Evolutionary conservation across 2,113 vertebrate species (phyloP).

Genomic region (Mustelus asterias): DNA sequence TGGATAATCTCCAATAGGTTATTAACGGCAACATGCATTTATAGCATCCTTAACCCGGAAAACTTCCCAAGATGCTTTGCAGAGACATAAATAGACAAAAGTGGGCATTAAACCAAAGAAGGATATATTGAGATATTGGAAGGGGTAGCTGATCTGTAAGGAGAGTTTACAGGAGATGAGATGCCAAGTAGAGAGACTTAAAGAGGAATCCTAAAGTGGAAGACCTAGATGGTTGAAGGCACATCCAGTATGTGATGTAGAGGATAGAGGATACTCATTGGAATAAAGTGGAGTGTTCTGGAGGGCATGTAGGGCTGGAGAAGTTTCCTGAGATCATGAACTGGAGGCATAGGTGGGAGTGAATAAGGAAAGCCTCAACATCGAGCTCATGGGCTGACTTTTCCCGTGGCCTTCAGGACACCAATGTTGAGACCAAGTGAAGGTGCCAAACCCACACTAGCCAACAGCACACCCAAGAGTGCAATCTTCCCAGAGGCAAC

Average conservation of each 20-base stretch:
- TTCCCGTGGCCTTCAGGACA: too few species aligned
- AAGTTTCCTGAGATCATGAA: not conserved
- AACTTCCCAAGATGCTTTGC: not conserved
- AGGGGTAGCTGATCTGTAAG: not conserved
- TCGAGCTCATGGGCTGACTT: not conserved
- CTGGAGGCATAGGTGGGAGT: not conserved
- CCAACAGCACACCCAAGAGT: too few species aligned
- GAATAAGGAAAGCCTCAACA: not conserved
- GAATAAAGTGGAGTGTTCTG: not conserved
- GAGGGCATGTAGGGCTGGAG: not conserved
- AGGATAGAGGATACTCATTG: too few species aligned
- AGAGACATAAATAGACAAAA: not conserved
- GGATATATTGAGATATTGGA: not conserved
- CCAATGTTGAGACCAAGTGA: too few species aligned
- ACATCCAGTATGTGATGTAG: not conserved
- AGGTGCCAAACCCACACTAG: too few species aligned
- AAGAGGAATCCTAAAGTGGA: not conserved
- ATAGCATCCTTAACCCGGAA: not conserved
- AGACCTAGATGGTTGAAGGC: not conserved
- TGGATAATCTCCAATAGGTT: not conserved
- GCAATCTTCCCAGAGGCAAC: too few species aligned
- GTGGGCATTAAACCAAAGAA: not conserved
- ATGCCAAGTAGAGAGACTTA: not conserved
- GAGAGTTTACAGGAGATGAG: not conserved
- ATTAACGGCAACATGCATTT: not conserved